Evolutionary conservation across 2,888 invertebrate species (phyloP), one percentile per base, ranked within the genome.

Genomic region (Bursaphelenchus okinawaensis): DNA sequence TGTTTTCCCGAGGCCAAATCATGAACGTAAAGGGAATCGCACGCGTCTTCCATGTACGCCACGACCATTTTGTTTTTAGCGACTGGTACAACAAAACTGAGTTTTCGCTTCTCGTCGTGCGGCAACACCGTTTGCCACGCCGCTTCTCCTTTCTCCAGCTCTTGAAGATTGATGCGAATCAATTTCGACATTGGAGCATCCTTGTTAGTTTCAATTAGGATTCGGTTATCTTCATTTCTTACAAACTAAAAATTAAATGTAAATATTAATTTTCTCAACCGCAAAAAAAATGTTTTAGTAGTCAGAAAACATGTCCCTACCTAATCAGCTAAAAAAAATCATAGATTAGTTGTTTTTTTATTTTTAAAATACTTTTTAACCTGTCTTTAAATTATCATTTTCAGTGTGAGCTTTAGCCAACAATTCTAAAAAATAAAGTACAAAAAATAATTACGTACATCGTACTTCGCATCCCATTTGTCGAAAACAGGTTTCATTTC

Each of bases 11-110:
- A 87, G 62, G 86, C 84, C 75, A 92, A 84, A 70, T 88, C 88
- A 84, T 91, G 89, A 9, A 95, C 86, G 86, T 91, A 90, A 57
- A 96, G 86, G 4, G 89, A 88, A 83, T 89, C 91, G 88, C 94
- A 94, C 8, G 95, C 95, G 87, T 96, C 93, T 82, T 91, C 88
- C 66, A 95, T 88, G 83, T 94, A 96, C 83, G 90, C 90, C 31
- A 92, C 85, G 60, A 94, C 88, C 31, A 98, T 86, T 84, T 91
- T 90, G 83, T 93, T 88, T n/a, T 88, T 85, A 83, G 91, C 88
- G 0, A 93, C 92, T 62, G 91, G 89, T 8, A 87, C 86, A 0
- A 89, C 91, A 91, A 92, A 93, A 83, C 93, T 91, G 52, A 98
- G 84, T 0, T 95, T 94, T 85, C 93, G 90, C 67, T 88, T 88